These are phyloP conservation scores for Hipparchia semele DNA, from an alignment of 2,888 invertebrate species.

Conservation along the genomic window DNA sequence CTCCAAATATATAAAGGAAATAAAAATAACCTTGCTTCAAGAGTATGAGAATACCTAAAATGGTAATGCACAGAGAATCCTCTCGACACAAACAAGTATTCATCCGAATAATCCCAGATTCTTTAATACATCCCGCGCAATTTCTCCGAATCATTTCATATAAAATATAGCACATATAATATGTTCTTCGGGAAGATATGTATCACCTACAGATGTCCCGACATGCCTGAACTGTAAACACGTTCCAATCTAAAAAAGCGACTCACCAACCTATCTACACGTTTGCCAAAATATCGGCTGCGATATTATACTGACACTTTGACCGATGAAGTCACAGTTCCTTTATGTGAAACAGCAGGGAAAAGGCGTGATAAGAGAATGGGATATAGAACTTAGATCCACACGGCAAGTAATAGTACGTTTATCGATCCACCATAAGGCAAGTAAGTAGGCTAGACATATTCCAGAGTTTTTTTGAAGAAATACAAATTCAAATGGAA, in stretches of 20 bases:
- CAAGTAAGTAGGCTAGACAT: too few species aligned
- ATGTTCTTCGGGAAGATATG: constrained; percentile 33
- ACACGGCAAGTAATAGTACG: too few species aligned
- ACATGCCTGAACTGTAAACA: background rate
- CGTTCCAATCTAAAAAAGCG: background rate
- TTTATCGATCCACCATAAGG: too few species aligned
- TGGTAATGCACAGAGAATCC: background rate
- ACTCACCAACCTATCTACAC: too few species aligned
- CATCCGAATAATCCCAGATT: constrained; percentile 16
- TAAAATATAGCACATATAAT: constrained; percentile 36
- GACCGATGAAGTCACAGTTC: too few species aligned
- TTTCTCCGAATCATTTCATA: constrained; percentile 32
- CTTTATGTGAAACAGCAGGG: too few species aligned
- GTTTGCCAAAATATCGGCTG: too few species aligned
- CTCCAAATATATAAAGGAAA: background rate
- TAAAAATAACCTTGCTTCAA: background rate
- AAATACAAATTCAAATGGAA: too few species aligned
- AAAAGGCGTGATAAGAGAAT: too few species aligned
- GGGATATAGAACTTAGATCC: too few species aligned
- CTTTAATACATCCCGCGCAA: constrained; percentile 29
- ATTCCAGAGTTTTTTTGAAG: too few species aligned
- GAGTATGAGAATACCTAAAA: constrained; percentile 3
- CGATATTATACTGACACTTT: too few species aligned
- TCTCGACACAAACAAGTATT: constrained; percentile 17
- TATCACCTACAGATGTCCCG: background rate